Evolutionary conservation across 2,888 invertebrate species (phyloP).

Genomic region (Erebia epiphron): DNA sequence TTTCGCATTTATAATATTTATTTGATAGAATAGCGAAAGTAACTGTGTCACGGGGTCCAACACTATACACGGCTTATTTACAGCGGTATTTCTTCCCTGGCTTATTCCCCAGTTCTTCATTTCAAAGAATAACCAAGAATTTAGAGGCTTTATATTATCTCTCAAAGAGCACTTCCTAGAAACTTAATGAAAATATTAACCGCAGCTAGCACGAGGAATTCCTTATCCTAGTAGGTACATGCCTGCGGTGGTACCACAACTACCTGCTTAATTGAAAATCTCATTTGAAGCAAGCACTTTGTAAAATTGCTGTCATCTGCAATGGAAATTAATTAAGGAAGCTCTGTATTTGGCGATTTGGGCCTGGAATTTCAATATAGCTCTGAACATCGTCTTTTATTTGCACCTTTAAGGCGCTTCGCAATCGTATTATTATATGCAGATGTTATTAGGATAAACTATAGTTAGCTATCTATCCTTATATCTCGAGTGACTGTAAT

Average conservation of each 20-base stretch:
- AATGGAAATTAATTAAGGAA: constrained; percentile 36
- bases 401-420: neutral
- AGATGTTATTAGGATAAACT: too few relatives aligned
- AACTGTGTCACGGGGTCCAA: too few relatives aligned
- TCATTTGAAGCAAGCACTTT: constrained; percentile 31
- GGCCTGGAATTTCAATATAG: constrained; percentile 28
- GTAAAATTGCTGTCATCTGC: constrained; percentile 31
- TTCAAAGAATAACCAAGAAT: neutral
- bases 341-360: constrained; percentile 23
- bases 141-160: neutral
- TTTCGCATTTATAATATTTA: too few relatives aligned
- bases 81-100: too few relatives aligned
- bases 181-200: neutral
- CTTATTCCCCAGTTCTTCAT: too few relatives aligned
- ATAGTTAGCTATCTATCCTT: too few relatives aligned
- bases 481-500: too few relatives aligned
- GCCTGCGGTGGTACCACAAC: neutral
- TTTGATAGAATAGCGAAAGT: too few relatives aligned
- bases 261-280: constrained; percentile 22
- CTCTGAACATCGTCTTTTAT: neutral
- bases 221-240: neutral
- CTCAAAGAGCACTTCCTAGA: neutral
- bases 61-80: too few relatives aligned
- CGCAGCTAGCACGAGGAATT: neutral
- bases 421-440: too few relatives aligned